Conservation (phyloP, 37 sponge, comb jelly and placozoan genomes). For the Bolinopsis microptera region DNA sequence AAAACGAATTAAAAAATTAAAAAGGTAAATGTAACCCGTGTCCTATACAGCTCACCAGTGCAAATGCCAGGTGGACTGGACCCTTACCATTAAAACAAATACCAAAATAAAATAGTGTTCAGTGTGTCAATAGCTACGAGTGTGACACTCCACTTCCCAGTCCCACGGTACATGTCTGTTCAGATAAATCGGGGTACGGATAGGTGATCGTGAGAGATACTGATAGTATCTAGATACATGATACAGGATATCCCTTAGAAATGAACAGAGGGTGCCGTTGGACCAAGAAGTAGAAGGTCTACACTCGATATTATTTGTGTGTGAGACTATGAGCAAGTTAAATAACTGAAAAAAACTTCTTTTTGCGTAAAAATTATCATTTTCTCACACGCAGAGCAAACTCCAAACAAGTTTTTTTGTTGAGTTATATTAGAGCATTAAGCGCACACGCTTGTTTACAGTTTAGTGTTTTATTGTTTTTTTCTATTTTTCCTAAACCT, state of each 20-base stretch:
- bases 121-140: background rate
- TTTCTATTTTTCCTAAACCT: slow-evolving; percentile 53
- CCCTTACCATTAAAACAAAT: slow-evolving; percentile 50
- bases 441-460: background rate
- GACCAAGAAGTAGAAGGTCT: too few species aligned
- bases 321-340: background rate
- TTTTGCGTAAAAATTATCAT: background rate
- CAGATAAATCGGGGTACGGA: background rate
- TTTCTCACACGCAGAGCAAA: background rate
- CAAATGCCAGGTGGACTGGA: background rate
- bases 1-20: slow-evolving; percentile 67
- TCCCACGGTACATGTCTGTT: background rate
- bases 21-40: slow-evolving; percentile 62
- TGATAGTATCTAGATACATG: background rate
- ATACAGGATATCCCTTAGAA: background rate
- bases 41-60: background rate
- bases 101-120: slow-evolving; percentile 25
- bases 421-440: background rate
- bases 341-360: background rate
- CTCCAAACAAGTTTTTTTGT: background rate
- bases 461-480: slow-evolving; percentile 59
- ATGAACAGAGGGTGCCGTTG: too few species aligned
- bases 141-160: background rate
- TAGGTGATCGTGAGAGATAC: too few species aligned
- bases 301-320: background rate